A percentile compares a stretch with the other conserved stretches of the same genome.
phyloP scores from a whole-genome alignment of 2,113 vertebrate species.

The Saguinus midas region DNA sequence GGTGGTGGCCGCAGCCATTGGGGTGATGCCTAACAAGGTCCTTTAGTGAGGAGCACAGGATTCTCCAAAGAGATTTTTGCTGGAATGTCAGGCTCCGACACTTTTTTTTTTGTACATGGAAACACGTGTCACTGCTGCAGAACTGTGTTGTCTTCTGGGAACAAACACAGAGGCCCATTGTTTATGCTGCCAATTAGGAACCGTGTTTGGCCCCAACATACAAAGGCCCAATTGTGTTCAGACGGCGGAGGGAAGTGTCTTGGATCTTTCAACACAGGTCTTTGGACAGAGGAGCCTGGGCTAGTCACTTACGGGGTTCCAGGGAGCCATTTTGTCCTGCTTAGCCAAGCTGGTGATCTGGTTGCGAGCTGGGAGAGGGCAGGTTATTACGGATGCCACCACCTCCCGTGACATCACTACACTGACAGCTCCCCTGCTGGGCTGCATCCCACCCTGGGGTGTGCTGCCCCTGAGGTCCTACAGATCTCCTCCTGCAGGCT shows the following conservation, averaged over 20 bases:
- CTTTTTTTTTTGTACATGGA: background rate
- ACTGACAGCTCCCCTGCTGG: accelerated
- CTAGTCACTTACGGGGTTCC: background rate
- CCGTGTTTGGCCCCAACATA: background rate
- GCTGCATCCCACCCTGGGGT: accelerated
- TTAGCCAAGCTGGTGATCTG: accelerated
- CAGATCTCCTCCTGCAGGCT: background rate
- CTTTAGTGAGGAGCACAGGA: background rate
- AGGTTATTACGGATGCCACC: too few species aligned
- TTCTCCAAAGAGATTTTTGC: constrained; percentile 18
- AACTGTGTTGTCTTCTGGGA: constrained; percentile 44
- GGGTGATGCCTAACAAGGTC: background rate
- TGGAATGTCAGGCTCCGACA: background rate
- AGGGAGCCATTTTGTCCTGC: background rate
- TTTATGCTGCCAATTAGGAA: constrained; percentile 35
- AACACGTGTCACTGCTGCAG: constrained; percentile 33
- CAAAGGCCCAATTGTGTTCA: constrained; percentile 53
- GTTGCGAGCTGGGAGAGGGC: accelerated
- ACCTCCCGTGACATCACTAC: background rate
- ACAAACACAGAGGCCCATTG: constrained; percentile 68
- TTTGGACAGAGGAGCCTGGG: background rate
- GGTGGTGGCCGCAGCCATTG: background rate
- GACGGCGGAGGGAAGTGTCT: background rate
- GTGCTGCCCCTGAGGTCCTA: too few species aligned
- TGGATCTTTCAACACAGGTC: background rate